Evolutionary conservation across 2,113 vertebrate species (phyloP), one percentile per base, ranked within the genome.

Genomic region (Phylloscopus trochilus): DNA sequence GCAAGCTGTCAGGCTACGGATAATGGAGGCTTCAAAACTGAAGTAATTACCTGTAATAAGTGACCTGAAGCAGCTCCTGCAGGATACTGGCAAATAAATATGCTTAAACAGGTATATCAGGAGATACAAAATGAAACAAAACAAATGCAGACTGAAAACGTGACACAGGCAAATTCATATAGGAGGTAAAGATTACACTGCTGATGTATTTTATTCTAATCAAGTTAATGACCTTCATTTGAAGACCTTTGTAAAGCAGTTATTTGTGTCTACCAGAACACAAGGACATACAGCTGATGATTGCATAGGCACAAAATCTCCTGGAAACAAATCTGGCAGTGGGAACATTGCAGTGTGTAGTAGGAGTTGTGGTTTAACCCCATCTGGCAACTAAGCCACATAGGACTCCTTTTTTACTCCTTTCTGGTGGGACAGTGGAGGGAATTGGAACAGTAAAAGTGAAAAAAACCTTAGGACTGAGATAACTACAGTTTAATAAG

Each of bases 121-220:
- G 83, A 96, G 83, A 93, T 75, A 79, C 68, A 74, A 97, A 97
- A 96, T 74, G 77, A 96, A 85, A 92, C 88, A 92, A 96, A 95
- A 97, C 92, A 96, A 96, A 95, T 89, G 52, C 93, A 28, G 77
- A 79, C 88, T 97, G 81, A 91, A 96, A 96, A 90, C 86, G 37
- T 83, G 93, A 92, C 56, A 92, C 47, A 52, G 92, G 39, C 16
- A 58, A 96, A 93, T 74, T 93, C 49, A 77, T 85, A 68, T 4
- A 68, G 72, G 84, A 96, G 70, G 95, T 96, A 83, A 97, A 95
- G 78, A 96, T 92, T 67, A 73, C 53, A 79, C 69, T 66, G 76
- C 87, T 93, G 41, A 66, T 87, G 58, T 92, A 70, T 87, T 97
- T 97, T n/a, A 44, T 89, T 94, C 41, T 85, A 70, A 67, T 69